Percentiles rank a stretch among this genome's conserved stretches.
phyloP scores from a whole-genome alignment of 1,140 invertebrate genomes.

The Aethina tumida region DNA sequence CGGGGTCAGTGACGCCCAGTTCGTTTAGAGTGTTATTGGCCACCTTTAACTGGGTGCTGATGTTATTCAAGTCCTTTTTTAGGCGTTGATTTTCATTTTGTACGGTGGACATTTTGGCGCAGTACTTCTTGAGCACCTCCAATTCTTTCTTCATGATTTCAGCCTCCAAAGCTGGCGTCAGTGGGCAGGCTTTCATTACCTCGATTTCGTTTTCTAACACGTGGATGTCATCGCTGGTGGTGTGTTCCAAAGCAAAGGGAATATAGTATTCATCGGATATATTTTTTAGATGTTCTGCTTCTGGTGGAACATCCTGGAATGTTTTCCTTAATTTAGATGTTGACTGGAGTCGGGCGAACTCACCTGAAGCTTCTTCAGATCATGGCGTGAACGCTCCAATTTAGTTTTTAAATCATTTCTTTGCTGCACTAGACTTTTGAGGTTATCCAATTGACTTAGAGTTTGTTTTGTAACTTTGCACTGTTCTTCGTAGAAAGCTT shows the following conservation, averaged over 20 bases:
- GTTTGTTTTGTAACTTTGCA: constrained; percentile 19
- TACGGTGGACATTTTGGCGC: constrained; percentile 21
- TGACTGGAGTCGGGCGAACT: no score
- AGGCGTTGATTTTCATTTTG: constrained; percentile 24
- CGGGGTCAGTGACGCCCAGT: no score
- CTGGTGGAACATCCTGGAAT: background rate
- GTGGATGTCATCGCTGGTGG: constrained; percentile 16
- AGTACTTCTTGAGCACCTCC: constrained; percentile 25
- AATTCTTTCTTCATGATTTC: constrained; percentile 24
- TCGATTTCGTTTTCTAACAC: constrained; percentile 22
- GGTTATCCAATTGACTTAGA: constrained; percentile 24
- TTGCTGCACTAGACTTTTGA: constrained; percentile 23
- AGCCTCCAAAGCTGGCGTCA: constrained; percentile 19
- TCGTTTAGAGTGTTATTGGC: no score
- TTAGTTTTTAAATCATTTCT: constrained; percentile 18
- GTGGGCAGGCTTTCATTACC: constrained; percentile 11
- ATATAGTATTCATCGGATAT: background rate
- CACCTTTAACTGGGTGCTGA: background rate
- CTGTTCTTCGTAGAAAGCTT: constrained; percentile 22
- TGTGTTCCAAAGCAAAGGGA: constrained; percentile 1
- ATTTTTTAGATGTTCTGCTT: background rate
- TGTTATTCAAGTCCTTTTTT: constrained; percentile 11
- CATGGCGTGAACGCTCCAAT: constrained; percentile 18
- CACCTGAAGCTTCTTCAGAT: constrained; percentile 19
- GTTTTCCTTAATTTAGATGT: constrained; percentile 3